A percentile compares a stretch with the other conserved stretches of the same genome.
Evolutionary conservation across 1,140 invertebrate species (phyloP).

Genomic region (Polyergus mexicanus): DNA sequence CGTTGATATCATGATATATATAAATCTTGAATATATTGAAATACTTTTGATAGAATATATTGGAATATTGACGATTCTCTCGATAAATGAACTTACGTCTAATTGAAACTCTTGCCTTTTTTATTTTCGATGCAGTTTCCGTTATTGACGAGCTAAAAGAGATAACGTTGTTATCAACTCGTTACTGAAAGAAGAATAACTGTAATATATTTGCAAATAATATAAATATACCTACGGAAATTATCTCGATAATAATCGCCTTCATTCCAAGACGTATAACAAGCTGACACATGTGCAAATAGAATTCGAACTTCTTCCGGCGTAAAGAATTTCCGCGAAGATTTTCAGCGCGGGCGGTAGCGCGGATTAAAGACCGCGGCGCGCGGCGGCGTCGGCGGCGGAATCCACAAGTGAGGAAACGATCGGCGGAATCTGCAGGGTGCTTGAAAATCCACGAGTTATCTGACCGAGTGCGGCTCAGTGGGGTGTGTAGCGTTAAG

Average conservation of each 20-base stretch:
- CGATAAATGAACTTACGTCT: background rate
- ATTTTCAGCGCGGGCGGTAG: background rate
- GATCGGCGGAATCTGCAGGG: slow-evolving; percentile 66
- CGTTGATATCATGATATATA: background rate
- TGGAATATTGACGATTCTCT: background rate
- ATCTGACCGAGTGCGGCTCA: slow-evolving; percentile 82
- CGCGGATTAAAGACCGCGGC: slow-evolving; percentile 64
- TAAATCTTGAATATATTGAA: background rate
- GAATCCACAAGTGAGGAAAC: slow-evolving; percentile 80
- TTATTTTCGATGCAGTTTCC: background rate
- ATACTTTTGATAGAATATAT: background rate
- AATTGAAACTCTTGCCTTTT: background rate
- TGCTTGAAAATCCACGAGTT: slow-evolving; percentile 81
- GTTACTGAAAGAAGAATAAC: too few species aligned
- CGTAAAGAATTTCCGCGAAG: slow-evolving; percentile 28
- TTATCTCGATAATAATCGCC: background rate
- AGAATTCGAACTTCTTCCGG: background rate
- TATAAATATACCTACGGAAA: background rate
- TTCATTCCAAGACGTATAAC: background rate
- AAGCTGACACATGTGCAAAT: background rate
- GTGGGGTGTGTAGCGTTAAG: slow-evolving; percentile 84
- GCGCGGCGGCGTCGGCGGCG: slow-evolving; percentile 54
- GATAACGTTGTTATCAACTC: too few species aligned
- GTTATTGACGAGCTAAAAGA: too few species aligned
- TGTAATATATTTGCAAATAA: background rate